Percentiles rank a stretch among this genome's conserved stretches.
These are phyloP conservation scores for Diachrysia chrysitis DNA, from an alignment of 2,888 invertebrate species.

Conservation along the genomic window DNA sequence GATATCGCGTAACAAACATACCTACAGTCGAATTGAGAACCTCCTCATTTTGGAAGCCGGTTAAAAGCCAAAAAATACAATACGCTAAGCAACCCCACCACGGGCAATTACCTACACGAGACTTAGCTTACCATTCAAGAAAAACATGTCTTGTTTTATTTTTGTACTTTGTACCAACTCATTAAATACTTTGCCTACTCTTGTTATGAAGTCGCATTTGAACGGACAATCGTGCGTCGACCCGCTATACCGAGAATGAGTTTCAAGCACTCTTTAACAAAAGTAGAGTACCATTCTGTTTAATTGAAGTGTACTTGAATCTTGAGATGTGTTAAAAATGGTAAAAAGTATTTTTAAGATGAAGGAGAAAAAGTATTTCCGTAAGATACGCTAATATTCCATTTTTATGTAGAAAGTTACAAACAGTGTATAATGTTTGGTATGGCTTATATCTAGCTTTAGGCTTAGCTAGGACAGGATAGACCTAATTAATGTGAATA, in stretches of 20 bases:
- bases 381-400: not conserved
- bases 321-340: not conserved
- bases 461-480: too few relatives aligned
- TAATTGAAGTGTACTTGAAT: slow-evolving; percentile 1
- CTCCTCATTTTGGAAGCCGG: too few relatives aligned
- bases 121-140: too few relatives aligned
- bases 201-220: not conserved
- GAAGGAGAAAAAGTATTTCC: not conserved
- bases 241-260: not conserved
- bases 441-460: too few relatives aligned
- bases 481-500: too few relatives aligned
- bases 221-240: not conserved
- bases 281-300: not conserved
- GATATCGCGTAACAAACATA: too few relatives aligned
- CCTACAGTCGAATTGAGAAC: too few relatives aligned
- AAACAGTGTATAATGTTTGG: too few relatives aligned
- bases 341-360: not conserved
- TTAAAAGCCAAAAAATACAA: too few relatives aligned
- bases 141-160: too few relatives aligned
- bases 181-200: not conserved
- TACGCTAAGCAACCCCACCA: too few relatives aligned
- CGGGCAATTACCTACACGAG: too few relatives aligned
- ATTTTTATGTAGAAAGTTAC: not conserved
- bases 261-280: not conserved
- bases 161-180: not conserved